These are phyloP conservation scores for Polypedilum pembai DNA, from an alignment of 1,140 invertebrate genomes.

Conservation along the genomic window DNA sequence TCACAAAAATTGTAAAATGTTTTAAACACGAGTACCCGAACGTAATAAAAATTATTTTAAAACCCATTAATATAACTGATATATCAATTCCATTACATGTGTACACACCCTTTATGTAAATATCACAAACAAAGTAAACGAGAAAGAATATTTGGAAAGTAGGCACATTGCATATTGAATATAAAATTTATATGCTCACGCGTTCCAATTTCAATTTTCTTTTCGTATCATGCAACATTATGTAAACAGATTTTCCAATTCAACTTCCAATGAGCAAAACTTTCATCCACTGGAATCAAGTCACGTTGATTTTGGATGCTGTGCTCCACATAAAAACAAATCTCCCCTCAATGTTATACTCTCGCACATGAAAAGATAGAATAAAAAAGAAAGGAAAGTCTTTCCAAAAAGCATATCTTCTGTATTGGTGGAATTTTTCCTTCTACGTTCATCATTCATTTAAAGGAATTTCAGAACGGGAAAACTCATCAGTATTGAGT, in stretches of 20 bases:
- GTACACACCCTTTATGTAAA: constrained; percentile 17
- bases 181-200: neutral
- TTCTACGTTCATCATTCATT: constrained; percentile 21
- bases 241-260: neutral
- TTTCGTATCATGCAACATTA: neutral
- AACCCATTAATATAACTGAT: no score
- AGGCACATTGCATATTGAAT: neutral
- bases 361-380: neutral
- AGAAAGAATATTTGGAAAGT: neutral
- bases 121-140: neutral
- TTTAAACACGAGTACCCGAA: no score
- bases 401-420: neutral
- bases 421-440: constrained; percentile 1
- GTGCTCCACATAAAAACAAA: neutral
- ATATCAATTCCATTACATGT: neutral
- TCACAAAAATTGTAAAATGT: no score
- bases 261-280: neutral
- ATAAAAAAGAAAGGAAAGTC: neutral
- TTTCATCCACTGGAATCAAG: neutral
- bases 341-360: neutral
- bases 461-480: constrained; percentile 25
- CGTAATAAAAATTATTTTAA: no score
- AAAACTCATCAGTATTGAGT: constrained; percentile 27
- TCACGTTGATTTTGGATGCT: constrained; percentile 10
- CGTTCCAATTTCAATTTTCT: neutral